Evolutionary conservation across 2,113 vertebrate genomes (phyloP), one percentile per base, ranked within the genome.

Genomic region (Siphamia tubifer): DNA sequence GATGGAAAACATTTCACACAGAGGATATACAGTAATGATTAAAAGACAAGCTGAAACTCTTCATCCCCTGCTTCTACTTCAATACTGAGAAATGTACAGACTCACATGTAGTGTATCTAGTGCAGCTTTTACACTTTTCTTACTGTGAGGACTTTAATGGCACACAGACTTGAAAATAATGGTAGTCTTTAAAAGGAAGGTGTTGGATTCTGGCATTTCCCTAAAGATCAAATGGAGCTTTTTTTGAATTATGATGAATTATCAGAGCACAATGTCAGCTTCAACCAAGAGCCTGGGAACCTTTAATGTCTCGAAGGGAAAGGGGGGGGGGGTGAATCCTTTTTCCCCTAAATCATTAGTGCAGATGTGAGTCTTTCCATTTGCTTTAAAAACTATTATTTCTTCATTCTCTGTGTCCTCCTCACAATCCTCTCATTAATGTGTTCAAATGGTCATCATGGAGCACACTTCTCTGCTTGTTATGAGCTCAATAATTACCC

Each of bases 221-320:
- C 40, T 8, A 43, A 79, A 76, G 79, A 79, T 83, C 42, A 82
- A 77, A 71, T 40, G 32, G 76, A 70, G 34, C 47, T 69, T 78
- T 77, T 69, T 78, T 77, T 72, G 65, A 83, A 65, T 63, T 75
- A 47, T 25, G 30, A 71, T 49, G 20, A 74, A 67, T 71, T 43
- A 71, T 73, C 35, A 25, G 32, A 81, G 44, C 31, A 42, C 39
- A 35, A 72, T 55, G 30, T 58, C 64, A 56, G 19, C 57, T 63
- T 52, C 20, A 42, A 57, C 49, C 27, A 27, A 47, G 48, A 34
- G 40, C 53, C 44, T 19, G 34, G n/a, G 40, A 65, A 68, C 61
- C 69, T 77, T 57, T 81, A 79, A 78, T 31, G 20, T 31, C 20
- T 51, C 8, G 67, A 68, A 12, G 1, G 5, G n/a, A n/a, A n/a